Evolutionary conservation across 2,888 invertebrate genomes (phyloP).

Genomic region (Melinopterus prodromus): DNA sequence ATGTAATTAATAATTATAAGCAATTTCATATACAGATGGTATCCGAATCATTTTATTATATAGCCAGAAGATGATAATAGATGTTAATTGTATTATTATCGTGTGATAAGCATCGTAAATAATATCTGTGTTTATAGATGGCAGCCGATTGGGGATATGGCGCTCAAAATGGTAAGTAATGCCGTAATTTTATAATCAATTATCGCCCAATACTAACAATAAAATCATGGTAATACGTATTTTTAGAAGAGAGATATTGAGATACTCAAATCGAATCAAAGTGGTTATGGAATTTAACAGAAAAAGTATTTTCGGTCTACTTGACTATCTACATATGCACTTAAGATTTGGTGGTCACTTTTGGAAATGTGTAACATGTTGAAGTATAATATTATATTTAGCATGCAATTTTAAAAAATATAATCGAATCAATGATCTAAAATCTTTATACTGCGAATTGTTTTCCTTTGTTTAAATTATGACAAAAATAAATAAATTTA

Average conservation of each 20-base stretch:
- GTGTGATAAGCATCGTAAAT: background rate
- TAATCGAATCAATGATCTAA: too few relatives aligned
- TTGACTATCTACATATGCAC: too few relatives aligned
- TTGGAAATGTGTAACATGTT: too few relatives aligned
- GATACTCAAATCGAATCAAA: too few relatives aligned
- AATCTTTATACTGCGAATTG: too few relatives aligned
- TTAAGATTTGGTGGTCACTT: too few relatives aligned
- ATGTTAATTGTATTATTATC: background rate
- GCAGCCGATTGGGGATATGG: slow-evolving; percentile 51
- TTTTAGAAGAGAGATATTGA: background rate
- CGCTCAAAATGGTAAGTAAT: slow-evolving; percentile 49
- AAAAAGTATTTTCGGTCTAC: too few relatives aligned
- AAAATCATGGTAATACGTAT: background rate
- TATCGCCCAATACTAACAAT: background rate
- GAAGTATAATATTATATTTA: too few relatives aligned
- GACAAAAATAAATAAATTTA: too few relatives aligned
- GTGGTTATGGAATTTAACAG: too few relatives aligned
- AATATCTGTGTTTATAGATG: slow-evolving; percentile 45
- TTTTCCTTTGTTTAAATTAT: too few relatives aligned
- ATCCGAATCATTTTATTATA: background rate
- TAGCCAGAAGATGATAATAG: background rate
- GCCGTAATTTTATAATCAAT: background rate
- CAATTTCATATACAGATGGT: background rate
- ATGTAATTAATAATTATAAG: background rate
- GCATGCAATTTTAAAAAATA: too few relatives aligned